These are phyloP conservation scores for Tigriopus californicus DNA, from an alignment of 2,888 invertebrate species.

Conservation along the genomic window DNA sequence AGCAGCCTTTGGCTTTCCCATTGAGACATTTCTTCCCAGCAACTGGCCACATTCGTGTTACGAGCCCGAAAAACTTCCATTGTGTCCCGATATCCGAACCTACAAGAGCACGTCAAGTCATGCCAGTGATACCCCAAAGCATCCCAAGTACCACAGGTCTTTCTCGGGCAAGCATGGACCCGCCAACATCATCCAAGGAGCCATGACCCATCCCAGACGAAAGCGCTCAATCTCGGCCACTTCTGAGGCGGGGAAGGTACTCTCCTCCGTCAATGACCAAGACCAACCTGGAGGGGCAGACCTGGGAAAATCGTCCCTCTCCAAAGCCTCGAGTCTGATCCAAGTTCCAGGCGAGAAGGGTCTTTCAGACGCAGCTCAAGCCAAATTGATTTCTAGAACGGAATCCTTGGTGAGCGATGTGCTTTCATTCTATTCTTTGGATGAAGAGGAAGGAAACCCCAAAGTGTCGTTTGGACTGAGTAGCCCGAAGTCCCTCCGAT, in stretches of 20 bases:
- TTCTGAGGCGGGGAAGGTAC: not conserved
- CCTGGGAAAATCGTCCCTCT: not conserved
- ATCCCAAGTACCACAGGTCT: conserved; percentile 9
- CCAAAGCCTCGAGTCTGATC: not conserved
- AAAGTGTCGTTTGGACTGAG: not conserved
- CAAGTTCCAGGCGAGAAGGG: not conserved
- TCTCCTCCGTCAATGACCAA: not conserved
- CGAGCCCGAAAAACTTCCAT: conserved; percentile 14
- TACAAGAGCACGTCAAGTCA: conserved; percentile 17
- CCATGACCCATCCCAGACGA: not conserved
- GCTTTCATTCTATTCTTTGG: conserved; percentile 12
- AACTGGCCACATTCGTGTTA: conserved; percentile 16
- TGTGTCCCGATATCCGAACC: conserved; percentile 16
- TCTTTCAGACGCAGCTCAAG: not conserved
- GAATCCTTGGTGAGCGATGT: conserved; percentile 11
- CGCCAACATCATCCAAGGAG: not conserved
- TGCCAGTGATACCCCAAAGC: conserved; percentile 17
- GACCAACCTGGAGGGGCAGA: too few species aligned
- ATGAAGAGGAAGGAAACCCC: not conserved
- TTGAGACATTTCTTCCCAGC: conserved; percentile 16
- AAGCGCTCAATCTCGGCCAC: not conserved
- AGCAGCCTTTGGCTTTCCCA: conserved; percentile 15
- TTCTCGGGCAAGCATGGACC: conserved; percentile 9
- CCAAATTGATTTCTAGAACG: conserved; percentile 1
- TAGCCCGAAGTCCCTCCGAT: not conserved